Conservation (phyloP, 2,888 invertebrate genomes). For the Pedicia rivosa region DNA sequence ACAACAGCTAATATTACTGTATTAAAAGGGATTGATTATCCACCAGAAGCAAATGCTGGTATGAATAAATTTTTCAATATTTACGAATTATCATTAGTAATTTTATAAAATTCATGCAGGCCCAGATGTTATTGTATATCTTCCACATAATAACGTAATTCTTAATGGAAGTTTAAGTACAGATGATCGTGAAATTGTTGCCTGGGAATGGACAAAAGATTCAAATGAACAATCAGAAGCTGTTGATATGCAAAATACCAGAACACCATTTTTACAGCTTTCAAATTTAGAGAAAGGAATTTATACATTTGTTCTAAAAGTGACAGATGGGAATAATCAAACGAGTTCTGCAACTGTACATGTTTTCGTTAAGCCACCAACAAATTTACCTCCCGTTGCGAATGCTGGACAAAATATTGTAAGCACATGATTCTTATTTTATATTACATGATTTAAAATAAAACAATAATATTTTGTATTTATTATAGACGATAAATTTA, state of each 20-base stretch:
- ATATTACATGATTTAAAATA: not conserved
- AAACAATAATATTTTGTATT: constrained; percentile 7
- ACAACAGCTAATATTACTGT: constrained; percentile 81
- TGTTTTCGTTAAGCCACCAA: constrained; percentile 83
- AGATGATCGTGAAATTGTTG: constrained; percentile 83
- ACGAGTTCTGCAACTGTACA: constrained; percentile 75
- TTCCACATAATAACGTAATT: constrained; percentile 74
- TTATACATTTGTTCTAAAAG: constrained; percentile 85
- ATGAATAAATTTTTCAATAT: constrained; percentile 22
- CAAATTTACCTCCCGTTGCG: constrained; percentile 68
- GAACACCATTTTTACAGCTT: constrained; percentile 73
- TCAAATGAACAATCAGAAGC: constrained; percentile 76
- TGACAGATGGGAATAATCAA: constrained; percentile 83
- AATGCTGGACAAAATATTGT: constrained; percentile 41
- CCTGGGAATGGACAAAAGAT: constrained; percentile 93
- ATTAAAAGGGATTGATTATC: constrained; percentile 82
- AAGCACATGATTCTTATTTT: constrained; percentile 8
- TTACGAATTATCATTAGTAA: not conserved
- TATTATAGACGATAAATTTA: constrained; percentile 54
- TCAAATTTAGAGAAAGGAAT: constrained; percentile 87
- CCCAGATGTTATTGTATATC: constrained; percentile 72
- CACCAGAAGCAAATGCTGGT: constrained; percentile 89
- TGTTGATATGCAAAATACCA: constrained; percentile 90
- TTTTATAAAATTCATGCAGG: constrained; percentile 39
- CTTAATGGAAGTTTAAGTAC: constrained; percentile 82